These are phyloP conservation scores for Hydraecia micacea DNA, from an alignment of 2,888 invertebrate genomes.

Conservation along the genomic window DNA sequence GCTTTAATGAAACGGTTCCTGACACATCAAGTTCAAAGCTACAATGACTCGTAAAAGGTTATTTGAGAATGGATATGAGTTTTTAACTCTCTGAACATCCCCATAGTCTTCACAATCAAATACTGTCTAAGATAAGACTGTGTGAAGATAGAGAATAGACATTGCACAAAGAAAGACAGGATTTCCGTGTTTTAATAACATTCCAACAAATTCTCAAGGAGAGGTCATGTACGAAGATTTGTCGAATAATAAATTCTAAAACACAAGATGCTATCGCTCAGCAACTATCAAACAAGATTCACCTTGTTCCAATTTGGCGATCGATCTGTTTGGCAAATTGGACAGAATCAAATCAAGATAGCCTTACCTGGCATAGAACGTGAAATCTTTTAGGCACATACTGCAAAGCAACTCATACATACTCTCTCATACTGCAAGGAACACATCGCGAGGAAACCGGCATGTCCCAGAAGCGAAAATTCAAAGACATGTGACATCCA, in stretches of 20 bases:
- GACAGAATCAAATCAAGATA: background rate
- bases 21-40: slow-evolving; percentile 21
- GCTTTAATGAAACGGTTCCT: background rate
- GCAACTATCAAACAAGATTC: slow-evolving; percentile 13
- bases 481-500: background rate
- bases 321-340: slow-evolving; percentile 3
- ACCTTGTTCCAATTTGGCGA: slow-evolving; percentile 15
- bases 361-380: background rate
- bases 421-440: no score
- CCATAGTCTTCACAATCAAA: slow-evolving; percentile 2
- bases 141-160: no score
- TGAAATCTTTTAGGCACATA: background rate
- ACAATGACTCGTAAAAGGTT: slow-evolving; percentile 18
- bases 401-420: background rate
- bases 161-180: background rate
- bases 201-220: background rate
- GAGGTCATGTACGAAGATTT: background rate
- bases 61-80: slow-evolving; percentile 27
- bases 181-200: no score
- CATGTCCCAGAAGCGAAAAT: background rate
- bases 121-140: no score
- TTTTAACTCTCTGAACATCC: slow-evolving; percentile 18
- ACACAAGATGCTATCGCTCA: background rate
- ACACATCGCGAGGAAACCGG: background rate
- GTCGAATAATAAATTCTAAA: background rate